These are phyloP conservation scores for Eupelmus urozonus DNA, from an alignment of 2,888 invertebrate species.

Conservation along the genomic window DNA sequence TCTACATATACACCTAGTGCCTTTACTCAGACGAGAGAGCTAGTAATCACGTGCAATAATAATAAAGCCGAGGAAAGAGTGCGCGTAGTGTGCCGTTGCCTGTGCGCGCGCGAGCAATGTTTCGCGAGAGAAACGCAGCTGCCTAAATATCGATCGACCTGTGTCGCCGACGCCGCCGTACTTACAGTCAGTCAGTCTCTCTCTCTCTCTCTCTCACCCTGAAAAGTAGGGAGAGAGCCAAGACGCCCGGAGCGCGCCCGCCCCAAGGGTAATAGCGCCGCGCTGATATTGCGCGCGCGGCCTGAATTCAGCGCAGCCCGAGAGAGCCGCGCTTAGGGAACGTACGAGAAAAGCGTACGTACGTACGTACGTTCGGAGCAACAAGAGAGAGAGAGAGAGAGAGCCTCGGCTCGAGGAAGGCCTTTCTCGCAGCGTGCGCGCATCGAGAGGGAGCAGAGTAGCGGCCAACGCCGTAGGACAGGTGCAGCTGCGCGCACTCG, in stretches of 20 bases:
- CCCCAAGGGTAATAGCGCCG: constrained; percentile 25
- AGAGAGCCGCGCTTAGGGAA: too few species aligned
- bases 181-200: too few species aligned
- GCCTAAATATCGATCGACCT: constrained; percentile 33
- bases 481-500: constrained; percentile 63
- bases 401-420: constrained; percentile 12
- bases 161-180: neutral
- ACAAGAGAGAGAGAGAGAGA: constrained; percentile 4
- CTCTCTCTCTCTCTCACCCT: neutral
- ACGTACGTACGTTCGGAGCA: neutral
- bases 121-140: constrained; percentile 8
- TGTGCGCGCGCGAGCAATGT: too few species aligned
- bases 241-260: neutral
- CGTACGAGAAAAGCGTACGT: neutral
- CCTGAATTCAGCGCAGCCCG: constrained; percentile 16
- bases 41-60: neutral
- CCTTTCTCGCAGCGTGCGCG: constrained; percentile 14
- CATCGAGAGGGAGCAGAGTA: constrained; percentile 30
- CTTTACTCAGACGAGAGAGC: neutral
- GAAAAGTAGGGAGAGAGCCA: neutral
- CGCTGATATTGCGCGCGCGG: constrained; percentile 1
- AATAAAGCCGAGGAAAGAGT: too few species aligned
- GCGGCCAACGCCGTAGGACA: constrained; percentile 59
- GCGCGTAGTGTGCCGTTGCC: too few species aligned
- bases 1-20: neutral